Evolutionary conservation across 2,797 vertebrate genomes (phyloP), one percentile per base, ranked within the genome.

Genomic region (Paramormyrops hopkinsi): DNA sequence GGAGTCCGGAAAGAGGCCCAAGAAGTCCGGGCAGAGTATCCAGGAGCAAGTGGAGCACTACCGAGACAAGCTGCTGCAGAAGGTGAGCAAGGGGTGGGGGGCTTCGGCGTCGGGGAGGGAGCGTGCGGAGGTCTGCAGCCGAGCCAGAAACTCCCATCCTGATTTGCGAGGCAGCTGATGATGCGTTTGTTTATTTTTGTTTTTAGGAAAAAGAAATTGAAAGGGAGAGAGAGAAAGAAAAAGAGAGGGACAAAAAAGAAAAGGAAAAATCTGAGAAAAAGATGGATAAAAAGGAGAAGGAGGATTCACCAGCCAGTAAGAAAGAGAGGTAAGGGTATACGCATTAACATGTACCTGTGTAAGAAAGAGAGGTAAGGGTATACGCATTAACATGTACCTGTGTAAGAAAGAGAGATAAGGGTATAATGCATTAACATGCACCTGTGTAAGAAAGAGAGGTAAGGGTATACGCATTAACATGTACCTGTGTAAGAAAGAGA

Each of bases 11-110:
- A 99, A 99, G 95, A 96, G 98, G 92, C 97, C 98, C 82, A 99
- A 99, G 93, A 99, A 99, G 91, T 95, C 97, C 50, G 97, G 97
- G 87, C 98, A 98, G 92, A 98, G 97, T 93, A 97, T 99, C 94
- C 98, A 98, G 93, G 98, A 99, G 90, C 99, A 99, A 95, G 97
- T 99, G 93, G 98, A 99, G 94, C 98, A 99, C 92, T 99, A 99
- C 93, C 96, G 99, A 93, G 98, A 99, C 94, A 99, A 99, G 93
- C 96, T 99, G 88, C 95, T 99, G 53, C 98, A 98, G 93, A 97
- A 98, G 96, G 99, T 99, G 90, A 33, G 9, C 83, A 1, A 7
- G 4, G 86, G 12, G 0, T 1, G 14, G 17, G 51, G 29, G 54
- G 22, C 25, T 37, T 48, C 6, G 2, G 88, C 95, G 99, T 41